Percentiles rank a stretch among this genome's conserved stretches.
These are phyloP conservation scores for Urocolius indicus DNA, from an alignment of 2,113 vertebrate genomes.

Conservation along the genomic window DNA sequence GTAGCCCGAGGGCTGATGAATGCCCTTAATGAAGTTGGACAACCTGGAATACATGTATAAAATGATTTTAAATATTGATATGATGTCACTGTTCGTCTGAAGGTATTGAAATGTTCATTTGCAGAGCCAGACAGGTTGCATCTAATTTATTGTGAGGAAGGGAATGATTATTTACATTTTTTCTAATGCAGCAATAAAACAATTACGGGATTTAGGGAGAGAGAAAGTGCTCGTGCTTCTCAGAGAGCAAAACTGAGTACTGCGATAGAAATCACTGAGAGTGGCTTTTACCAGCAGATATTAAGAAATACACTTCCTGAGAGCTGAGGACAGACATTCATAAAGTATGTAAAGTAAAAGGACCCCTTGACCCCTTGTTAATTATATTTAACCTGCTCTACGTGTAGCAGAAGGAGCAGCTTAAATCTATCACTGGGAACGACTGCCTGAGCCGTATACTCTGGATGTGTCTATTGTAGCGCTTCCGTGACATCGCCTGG, in stretches of 20 bases:
- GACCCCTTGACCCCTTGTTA: not conserved
- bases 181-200: slow-evolving; percentile 79
- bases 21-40: slow-evolving; percentile 99
- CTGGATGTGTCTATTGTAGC: slow-evolving; percentile 62
- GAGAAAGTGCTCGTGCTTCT: slow-evolving; percentile 26
- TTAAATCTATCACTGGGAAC: not conserved
- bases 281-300: not conserved
- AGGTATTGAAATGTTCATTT: slow-evolving; percentile 98
- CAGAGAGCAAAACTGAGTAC: not conserved
- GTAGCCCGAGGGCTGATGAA: slow-evolving; percentile 91
- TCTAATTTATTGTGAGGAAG: slow-evolving; percentile 81
- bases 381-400: not conserved
- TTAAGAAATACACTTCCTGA: not conserved
- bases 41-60: slow-evolving; percentile 98
- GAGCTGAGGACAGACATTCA: slow-evolving; percentile 22
- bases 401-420: not conserved
- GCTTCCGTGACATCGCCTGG: slow-evolving; percentile 40
- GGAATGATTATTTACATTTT: slow-evolving; percentile 86
- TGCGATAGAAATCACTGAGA: not conserved
- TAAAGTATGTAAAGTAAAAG: not conserved
- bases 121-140: slow-evolving; percentile 84
- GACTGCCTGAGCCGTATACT: not conserved
- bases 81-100: slow-evolving; percentile 89
- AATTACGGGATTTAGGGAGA: slow-evolving; percentile 70
- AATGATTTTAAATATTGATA: slow-evolving; percentile 99